Evolutionary conservation across 2,888 invertebrate species (phyloP).

Genomic region (Sabatieria punctata): DNA sequence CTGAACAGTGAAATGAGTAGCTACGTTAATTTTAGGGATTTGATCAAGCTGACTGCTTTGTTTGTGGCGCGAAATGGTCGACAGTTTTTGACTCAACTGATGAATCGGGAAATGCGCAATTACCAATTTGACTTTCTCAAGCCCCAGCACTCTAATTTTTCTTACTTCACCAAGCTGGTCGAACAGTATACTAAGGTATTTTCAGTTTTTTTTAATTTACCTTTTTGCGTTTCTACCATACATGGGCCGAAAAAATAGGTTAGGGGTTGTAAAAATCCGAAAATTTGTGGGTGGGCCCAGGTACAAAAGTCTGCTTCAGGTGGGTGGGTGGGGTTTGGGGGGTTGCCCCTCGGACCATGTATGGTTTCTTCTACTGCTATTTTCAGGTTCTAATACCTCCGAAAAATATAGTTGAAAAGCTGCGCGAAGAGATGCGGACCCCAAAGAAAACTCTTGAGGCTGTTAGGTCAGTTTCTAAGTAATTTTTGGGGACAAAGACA

Average conservation of each 20-base stretch:
- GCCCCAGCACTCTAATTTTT: slow-evolving; percentile 93
- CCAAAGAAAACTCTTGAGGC: slow-evolving; percentile 5
- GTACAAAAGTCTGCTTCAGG: no score
- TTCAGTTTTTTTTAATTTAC: not conserved
- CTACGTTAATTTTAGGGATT: slow-evolving; percentile 48
- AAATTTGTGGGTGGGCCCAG: no score
- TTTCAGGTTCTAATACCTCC: slow-evolving; percentile 63
- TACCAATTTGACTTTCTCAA: slow-evolving; percentile 96
- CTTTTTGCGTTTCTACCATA: no score
- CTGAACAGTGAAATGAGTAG: no score
- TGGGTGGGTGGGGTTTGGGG: no score
- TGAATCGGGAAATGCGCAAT: slow-evolving; percentile 94
- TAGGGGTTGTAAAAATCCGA: no score
- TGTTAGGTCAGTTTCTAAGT: slow-evolving; percentile 8
- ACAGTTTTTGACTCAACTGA: slow-evolving; percentile 87
- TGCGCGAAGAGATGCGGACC: slow-evolving; percentile 19
- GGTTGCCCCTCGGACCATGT: no score
- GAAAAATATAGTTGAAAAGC: slow-evolving; percentile 40
- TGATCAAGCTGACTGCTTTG: slow-evolving; percentile 91
- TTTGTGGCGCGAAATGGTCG: slow-evolving; percentile 96
- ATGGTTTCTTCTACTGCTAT: no score
- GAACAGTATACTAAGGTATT: slow-evolving; percentile 89
- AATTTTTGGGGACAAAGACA: slow-evolving; percentile 12
- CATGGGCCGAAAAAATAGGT: no score
- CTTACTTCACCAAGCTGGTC: slow-evolving; percentile 88